Evolutionary conservation across 2,797 vertebrate genomes (phyloP).

Genomic region (Crocodylus rhombifer): DNA sequence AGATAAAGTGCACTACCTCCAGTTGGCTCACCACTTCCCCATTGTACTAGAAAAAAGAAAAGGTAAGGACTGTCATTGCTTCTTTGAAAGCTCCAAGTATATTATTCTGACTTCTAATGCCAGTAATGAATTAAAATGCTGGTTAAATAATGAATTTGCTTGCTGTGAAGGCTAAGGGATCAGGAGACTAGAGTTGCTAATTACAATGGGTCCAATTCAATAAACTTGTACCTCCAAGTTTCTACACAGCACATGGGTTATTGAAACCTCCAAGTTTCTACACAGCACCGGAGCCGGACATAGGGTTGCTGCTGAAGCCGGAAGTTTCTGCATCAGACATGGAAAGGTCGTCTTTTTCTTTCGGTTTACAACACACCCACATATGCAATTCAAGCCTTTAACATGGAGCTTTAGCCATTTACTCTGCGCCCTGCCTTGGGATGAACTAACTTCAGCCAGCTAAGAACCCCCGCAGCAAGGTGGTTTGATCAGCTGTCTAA

Average conservation of each 20-base stretch:
- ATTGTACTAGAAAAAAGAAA: not conserved
- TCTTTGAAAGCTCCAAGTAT: not conserved
- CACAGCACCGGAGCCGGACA: not conserved
- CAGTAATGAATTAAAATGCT: slow-evolving; percentile 67
- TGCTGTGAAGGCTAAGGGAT: slow-evolving; percentile 45
- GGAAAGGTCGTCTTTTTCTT: not conserved
- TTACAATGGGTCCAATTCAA: not conserved
- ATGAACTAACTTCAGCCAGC: not conserved
- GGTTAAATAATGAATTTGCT: slow-evolving; percentile 47
- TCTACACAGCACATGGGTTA: not conserved
- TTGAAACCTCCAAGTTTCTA: not conserved
- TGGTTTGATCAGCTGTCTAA: not conserved
- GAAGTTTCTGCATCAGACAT: fast-evolving
- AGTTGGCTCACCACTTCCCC: not conserved
- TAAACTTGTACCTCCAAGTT: not conserved
- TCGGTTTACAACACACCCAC: not conserved
- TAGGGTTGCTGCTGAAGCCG: fast-evolving
- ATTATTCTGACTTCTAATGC: slow-evolving; percentile 45
- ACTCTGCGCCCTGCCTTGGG: not conserved
- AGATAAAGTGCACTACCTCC: not conserved
- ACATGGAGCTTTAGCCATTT: not conserved
- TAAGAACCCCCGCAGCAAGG: not conserved
- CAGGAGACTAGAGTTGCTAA: slow-evolving; percentile 29
- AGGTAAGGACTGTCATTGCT: not conserved
- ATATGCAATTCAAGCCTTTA: not conserved